Evolutionary conservation across 2,797 vertebrate species (phyloP), one percentile per base, ranked within the genome.

Genomic region (Tinamus major): DNA sequence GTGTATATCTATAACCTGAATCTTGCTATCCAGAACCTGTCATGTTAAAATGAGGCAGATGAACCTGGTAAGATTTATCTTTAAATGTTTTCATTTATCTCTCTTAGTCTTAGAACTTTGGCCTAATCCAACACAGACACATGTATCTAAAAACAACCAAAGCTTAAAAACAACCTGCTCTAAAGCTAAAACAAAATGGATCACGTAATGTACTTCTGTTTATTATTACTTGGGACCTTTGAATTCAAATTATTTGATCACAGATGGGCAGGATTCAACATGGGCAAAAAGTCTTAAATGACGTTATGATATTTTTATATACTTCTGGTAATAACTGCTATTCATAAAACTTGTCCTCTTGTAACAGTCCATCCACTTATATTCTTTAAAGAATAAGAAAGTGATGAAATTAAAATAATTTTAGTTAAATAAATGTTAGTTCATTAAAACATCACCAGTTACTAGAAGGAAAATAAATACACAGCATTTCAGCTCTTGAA

Each of bases 1-100:
- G 92, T 83, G 37, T 86, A 80, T 94, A 89, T 90, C 58, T 94
- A 84, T 71, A 90, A 69, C n/a, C 29, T 80, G 79, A 41, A 90
- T 56, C 23, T 75, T 87, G 49, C 53, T 70, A 55, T 75, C 41
- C 69, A 79, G 81, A 89, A 42, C 62, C 13, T 68, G 81, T 87
- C 71, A 68, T 75, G 90, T 55, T 87, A 80, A 89, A 94, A 92
- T 85, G 55, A 89, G 33, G 46, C 42, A 59, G 55, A 46, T 84
- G 55, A 93, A n/a, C 27, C 20, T 85, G 65, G 42, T 39, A 24
- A 59, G 44, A 90, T 70, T 92, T 87, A 80, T 63, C 55, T 78
- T 53, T 41, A 87, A 85, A 80, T 2, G 0, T 64, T 86, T 90
- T 91, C 33, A 81, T 94, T 79, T 79, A 77, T 79, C 46, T 78